These are phyloP conservation scores for Phylloscopus collybita DNA, from an alignment of 2,797 vertebrate species.

Conservation along the genomic window DNA sequence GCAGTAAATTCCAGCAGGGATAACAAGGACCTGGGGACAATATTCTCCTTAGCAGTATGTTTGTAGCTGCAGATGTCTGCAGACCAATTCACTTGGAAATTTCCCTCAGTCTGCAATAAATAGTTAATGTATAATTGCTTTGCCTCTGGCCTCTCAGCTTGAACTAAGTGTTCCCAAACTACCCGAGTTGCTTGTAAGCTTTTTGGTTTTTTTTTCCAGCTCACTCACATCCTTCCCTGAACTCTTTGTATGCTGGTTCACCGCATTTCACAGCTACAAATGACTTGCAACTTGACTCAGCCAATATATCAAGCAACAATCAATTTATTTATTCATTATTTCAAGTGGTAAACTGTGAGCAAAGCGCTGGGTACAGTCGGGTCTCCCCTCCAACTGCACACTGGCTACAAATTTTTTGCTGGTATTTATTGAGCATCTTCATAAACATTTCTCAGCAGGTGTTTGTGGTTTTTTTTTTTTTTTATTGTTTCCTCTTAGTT, in stretches of 20 bases:
- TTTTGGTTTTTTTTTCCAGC: not conserved
- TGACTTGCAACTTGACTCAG: not conserved
- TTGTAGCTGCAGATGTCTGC: not conserved
- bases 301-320: no score
- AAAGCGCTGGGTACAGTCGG: no score
- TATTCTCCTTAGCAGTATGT: not conserved
- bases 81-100: not conserved
- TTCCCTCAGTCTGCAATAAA: not conserved
- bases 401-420: no score
- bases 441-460: no score
- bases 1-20: not conserved
- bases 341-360: no score
- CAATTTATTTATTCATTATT: no score
- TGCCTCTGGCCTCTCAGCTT: not conserved
- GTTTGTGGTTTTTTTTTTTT: no score
- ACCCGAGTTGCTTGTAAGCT: not conserved
- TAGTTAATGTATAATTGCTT: not conserved
- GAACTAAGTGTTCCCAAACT: not conserved
- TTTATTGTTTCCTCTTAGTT: no score
- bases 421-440: no score
- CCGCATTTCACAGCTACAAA: not conserved
- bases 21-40: not conserved
- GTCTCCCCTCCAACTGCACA: no score
- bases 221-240: not conserved
- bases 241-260: not conserved